phyloP scores from a whole-genome alignment of 2,888 invertebrate species.

The Nomada hirtipes region DNA sequence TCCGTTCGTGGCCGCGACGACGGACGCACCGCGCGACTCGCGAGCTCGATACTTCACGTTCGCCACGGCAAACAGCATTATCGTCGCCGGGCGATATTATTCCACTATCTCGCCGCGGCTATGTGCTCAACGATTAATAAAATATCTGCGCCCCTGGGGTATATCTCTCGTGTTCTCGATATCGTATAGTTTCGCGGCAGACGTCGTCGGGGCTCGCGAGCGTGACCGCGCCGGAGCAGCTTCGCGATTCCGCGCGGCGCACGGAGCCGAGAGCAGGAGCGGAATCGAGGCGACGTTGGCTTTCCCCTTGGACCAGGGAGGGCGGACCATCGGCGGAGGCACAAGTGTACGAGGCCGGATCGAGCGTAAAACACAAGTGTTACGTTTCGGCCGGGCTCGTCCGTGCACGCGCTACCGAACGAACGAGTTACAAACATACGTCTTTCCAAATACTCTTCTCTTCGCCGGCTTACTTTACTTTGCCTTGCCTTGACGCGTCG shows the following conservation, averaged over 20 bases:
- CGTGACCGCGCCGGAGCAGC: background rate
- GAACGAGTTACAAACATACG: constrained; percentile 13
- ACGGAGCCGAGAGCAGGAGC: too few relatives aligned
- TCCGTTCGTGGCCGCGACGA: background rate
- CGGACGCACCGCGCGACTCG: constrained; percentile 21
- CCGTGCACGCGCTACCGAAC: constrained; percentile 50
- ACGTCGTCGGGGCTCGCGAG: constrained; percentile 61
- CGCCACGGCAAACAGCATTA: constrained; percentile 77
- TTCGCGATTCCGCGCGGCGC: too few relatives aligned
- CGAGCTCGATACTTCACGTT: constrained; percentile 75
- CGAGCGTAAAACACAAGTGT: constrained; percentile 73
- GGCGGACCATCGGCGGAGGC: constrained; percentile 35
- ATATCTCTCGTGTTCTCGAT: constrained; percentile 69
- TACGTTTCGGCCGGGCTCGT: constrained; percentile 41
- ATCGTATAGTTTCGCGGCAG: constrained; percentile 78
- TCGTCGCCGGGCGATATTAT: constrained; percentile 80
- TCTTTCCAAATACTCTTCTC: constrained; percentile 30
- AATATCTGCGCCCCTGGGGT: constrained; percentile 76
- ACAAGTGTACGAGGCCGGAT: constrained; percentile 61
- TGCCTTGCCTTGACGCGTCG: background rate
- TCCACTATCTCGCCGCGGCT: constrained; percentile 80
- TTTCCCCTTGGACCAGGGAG: background rate
- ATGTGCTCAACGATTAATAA: constrained; percentile 82
- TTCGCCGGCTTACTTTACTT: background rate
- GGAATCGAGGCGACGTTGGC: too few relatives aligned